phyloP scores from a whole-genome alignment of 35 echinoderm and acorn worm genomes.

The Chiridota heheva region DNA sequence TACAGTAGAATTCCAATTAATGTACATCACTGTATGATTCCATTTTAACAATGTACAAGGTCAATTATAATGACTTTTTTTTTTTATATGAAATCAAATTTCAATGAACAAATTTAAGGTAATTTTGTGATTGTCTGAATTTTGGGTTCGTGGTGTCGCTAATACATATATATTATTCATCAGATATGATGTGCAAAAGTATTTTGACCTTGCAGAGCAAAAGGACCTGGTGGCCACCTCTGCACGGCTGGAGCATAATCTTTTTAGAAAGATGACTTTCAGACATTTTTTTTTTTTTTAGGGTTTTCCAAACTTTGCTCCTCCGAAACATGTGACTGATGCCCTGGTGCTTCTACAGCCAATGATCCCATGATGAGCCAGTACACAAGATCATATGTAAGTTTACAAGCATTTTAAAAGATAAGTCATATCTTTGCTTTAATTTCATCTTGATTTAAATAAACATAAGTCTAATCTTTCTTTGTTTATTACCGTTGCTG shows the following conservation, averaged over 20 bases:
- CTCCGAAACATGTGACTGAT: constrained; percentile 62
- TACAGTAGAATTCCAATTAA: not conserved
- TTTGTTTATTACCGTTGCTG: constrained; percentile 37
- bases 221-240: no score
- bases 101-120: not conserved
- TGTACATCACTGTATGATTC: no score
- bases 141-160: not conserved
- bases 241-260: no score
- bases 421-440: not conserved
- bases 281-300: constrained; percentile 15
- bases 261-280: not conserved
- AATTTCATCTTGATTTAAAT: not conserved
- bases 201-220: not conserved
- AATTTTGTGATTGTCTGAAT: not conserved
- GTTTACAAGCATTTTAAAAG: not conserved
- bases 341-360: constrained; percentile 45
- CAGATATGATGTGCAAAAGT: not conserved
- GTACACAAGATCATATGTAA: constrained; percentile 88
- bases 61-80: not conserved
- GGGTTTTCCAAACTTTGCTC: constrained; percentile 97
- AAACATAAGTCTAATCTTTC: not conserved
- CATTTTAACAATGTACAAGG: no score
- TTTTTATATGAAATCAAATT: no score
- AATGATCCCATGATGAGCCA: constrained; percentile 77
- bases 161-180: not conserved